These are phyloP conservation scores for Reticulitermes speratus DNA, from an alignment of 1,140 invertebrate genomes.

Conservation along the genomic window DNA sequence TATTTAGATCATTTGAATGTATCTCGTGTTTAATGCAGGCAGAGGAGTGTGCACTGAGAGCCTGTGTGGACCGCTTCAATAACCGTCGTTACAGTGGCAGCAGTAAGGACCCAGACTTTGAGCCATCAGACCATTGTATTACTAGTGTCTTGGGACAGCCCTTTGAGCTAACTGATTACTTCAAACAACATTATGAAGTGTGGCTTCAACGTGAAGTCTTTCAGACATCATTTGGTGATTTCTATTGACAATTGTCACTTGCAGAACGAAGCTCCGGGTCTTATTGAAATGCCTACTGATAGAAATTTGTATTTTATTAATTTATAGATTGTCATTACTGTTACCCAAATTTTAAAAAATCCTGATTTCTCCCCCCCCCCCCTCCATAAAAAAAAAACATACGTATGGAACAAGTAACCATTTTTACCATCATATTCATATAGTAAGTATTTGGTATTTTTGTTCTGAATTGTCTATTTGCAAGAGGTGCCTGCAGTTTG, in stretches of 20 bases:
- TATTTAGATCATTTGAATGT: no score
- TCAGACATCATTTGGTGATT: slow-evolving; percentile 55
- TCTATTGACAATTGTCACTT: slow-evolving; percentile 22
- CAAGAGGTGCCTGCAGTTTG: neutral
- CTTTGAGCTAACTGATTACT: slow-evolving; percentile 88
- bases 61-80: slow-evolving; percentile 95
- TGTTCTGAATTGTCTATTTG: neutral
- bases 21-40: slow-evolving; percentile 50
- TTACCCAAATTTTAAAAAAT: neutral
- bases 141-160: slow-evolving; percentile 75
- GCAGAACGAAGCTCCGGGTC: slow-evolving; percentile 16
- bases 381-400: no score
- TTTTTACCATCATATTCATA: neutral
- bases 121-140: slow-evolving; percentile 82
- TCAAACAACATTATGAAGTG: slow-evolving; percentile 93
- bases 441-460: neutral
- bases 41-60: slow-evolving; percentile 92
- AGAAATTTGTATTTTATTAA: neutral
- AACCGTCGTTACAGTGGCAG: slow-evolving; percentile 72
- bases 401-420: no score
- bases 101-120: slow-evolving; percentile 65
- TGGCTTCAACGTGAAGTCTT: slow-evolving; percentile 98
- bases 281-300: neutral
- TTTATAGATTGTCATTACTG: neutral
- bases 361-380: no score